These are phyloP conservation scores for Pseudonaja textilis DNA, from an alignment of 2,113 vertebrate species.

Conservation along the genomic window DNA sequence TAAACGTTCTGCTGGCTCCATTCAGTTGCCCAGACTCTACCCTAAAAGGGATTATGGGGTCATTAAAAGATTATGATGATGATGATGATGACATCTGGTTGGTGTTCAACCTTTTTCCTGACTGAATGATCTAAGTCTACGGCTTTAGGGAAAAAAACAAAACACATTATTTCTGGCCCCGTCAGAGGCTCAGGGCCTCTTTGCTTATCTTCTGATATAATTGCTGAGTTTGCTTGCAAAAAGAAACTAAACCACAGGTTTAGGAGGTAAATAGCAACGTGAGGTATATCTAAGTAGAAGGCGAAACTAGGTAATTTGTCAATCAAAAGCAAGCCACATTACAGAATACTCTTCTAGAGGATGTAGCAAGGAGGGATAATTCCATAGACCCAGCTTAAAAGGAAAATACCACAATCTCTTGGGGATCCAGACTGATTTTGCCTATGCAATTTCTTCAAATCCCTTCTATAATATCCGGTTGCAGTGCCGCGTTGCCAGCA, in stretches of 20 bases:
- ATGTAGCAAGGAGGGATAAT: not conserved
- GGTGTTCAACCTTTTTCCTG: not conserved
- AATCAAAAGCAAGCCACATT: not conserved
- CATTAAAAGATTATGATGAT: no score
- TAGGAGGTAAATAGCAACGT: not conserved
- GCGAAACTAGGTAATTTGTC: not conserved
- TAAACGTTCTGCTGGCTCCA: no score
- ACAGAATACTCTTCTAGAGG: not conserved
- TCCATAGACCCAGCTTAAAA: not conserved
- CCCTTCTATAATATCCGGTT: not conserved
- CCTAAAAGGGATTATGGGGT: no score
- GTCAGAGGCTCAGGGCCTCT: not conserved
- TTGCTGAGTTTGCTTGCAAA: not conserved
- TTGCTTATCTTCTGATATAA: not conserved
- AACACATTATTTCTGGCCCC: not conserved
- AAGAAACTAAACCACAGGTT: not conserved
- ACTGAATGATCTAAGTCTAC: not conserved
- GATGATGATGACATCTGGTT: not conserved
- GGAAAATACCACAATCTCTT: not conserved
- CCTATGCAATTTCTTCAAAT: not conserved
- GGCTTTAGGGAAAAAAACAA: not conserved
- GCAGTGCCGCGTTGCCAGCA: not conserved
- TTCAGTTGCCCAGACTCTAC: no score
- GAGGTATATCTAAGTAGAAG: not conserved
- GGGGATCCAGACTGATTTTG: not conserved